A percentile compares a stretch with the other conserved stretches of the same genome.
Evolutionary conservation across 2,888 invertebrate genomes (phyloP).

Genomic region (Dichetophora obliterata): DNA sequence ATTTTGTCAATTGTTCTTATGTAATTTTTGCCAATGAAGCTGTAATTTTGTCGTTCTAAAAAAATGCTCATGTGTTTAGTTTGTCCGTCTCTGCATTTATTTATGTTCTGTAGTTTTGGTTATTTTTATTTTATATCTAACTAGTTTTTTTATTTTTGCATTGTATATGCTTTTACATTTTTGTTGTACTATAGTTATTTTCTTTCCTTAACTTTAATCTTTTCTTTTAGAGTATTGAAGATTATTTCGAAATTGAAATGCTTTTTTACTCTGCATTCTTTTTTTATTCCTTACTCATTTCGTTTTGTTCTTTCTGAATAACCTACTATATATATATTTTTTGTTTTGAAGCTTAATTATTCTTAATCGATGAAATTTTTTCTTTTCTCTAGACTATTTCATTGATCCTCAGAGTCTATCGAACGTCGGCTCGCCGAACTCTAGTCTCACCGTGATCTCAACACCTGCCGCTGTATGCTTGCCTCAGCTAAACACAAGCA

Average conservation of each 20-base stretch:
- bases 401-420: conserved; percentile 61
- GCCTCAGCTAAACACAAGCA: conserved; percentile 35
- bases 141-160: background rate
- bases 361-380: too few relatives aligned
- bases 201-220: background rate
- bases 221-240: background rate
- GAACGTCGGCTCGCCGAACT: conserved; percentile 21
- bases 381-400: conserved; percentile 59
- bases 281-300: background rate
- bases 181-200: background rate
- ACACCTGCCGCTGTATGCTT: conserved; percentile 10
- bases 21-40: background rate
- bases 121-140: background rate
- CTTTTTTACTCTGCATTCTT: background rate
- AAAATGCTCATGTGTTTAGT: background rate
- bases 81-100: background rate
- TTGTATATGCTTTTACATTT: background rate
- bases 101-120: background rate
- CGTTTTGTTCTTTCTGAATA: background rate
- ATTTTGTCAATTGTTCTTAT: background rate
- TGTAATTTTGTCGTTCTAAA: background rate
- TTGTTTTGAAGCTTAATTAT: too few relatives aligned
- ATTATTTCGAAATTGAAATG: too few relatives aligned
- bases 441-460: conserved; percentile 27
- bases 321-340: background rate